Base-by-base conservation (phyloP, 2,888 invertebrate genomes). In the Neria commutata region DNA sequence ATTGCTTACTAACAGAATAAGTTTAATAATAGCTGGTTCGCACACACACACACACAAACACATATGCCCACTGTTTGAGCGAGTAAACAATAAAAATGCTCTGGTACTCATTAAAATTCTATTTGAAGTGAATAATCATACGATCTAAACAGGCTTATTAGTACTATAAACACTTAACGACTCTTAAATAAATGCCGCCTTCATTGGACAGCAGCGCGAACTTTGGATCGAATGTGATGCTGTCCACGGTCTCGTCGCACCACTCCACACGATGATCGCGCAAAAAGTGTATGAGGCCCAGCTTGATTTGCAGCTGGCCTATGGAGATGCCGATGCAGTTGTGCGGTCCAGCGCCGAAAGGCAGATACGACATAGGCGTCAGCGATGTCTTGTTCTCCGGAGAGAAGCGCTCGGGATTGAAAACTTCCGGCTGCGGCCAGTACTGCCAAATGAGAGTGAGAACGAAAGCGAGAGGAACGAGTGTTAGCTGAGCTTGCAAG, bases 351-450 rank as follows among this genome's bases (percentile, higher is more conserved):
- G 71, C 71, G 1, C 81, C 81, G 49, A 79, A 81, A 1, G 81
- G 81, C 58, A 81, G 53, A 64, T 79, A 77, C 4, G 78, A 72
- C 67, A 77, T 75, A 26, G 80, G 79, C 3, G 63, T 64, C n/a
- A 80, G 74, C 1, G 64, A 68, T 1, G 62, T 50, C 37, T 72
- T 74, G 42, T 78, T 78, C 23, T 71, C 73, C 0, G 74, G 61
- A 11, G 66, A 71, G 57, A 81, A 81, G 21, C 80, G 74, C 51
- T 81, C 81, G 21, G 81, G 81, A 66, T 80, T 73, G 48, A 81
- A 81, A n/a, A 63, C 69, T 2, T 78, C 71, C 5, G 80, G 80
- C 24, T 81, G 70, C 3, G 79, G 77, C 72, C 80, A 81, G 60
- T 78, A 78, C 80, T 80, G 52, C 11, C 11, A 11, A 8, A 29